Base-by-base conservation (phyloP, 2,888 invertebrate genomes). In the Ypsolopha sequella region DNA sequence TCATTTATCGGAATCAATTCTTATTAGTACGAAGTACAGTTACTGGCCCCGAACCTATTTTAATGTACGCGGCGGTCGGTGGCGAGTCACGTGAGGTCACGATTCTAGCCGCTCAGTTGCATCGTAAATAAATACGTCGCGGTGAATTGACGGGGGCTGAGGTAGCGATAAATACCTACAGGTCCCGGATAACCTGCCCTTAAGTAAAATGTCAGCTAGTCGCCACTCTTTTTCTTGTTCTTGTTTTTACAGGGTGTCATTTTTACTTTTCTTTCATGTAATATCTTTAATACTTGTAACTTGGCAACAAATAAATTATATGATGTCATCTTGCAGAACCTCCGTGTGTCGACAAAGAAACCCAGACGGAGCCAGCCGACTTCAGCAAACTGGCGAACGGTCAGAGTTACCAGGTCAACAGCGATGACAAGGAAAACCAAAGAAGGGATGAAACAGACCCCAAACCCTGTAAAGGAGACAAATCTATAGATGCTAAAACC, bases 331-430 rank as follows among this genome's bases (percentile, higher is more conserved):
- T 73, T 70, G 0, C 70, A 84, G 84, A 78, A 63, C 55, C 70
- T 11, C 55, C 70, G 1, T 68, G 67, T 41, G 68, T 68, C 0
- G 68, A 85, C 53, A 85, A 81, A 59, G 77, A 68, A 56, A 84
- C 82, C 0, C 86, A 85, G 57, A 85, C 86, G 0, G 80, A 82
- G 4, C 66, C 73, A 0, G 66, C 67, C 0, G 80, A 82, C 55
- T 76, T 79, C 58, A 73, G 54, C 45, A 68, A 73, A 56, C 60
- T 77, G 1, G 57, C 64, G 35, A 85, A 82, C 56, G 84, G 81
- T 0, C 76, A 80, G 55, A 70, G 72, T 1, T 54, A 74, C 6
- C 66, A 58, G 64, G 60, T 3, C 61, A 55, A 65, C 8, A 64
- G 55, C 43, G 55, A 55, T 7, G n/a, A 44, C 38, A 45, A 54